Evolutionary conservation across 2,888 invertebrate species (phyloP).

Genomic region (Aelia acuminata): DNA sequence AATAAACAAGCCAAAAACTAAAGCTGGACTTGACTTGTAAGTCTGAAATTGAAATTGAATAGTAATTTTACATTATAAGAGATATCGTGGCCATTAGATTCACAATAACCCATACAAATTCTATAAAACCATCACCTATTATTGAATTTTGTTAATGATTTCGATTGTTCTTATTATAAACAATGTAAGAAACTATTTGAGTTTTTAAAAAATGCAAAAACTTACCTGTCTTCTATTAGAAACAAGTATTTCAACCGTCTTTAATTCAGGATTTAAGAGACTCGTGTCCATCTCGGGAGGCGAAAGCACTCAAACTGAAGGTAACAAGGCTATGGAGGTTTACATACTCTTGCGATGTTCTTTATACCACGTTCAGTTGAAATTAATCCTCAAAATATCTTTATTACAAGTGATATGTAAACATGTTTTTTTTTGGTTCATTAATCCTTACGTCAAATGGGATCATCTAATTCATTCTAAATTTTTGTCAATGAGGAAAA

Average conservation of each 20-base stretch:
- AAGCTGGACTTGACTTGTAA: background rate
- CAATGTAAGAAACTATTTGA: background rate
- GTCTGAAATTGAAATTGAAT: background rate
- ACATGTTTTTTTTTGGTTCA: background rate
- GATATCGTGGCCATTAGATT: no score
- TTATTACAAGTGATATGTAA: no score
- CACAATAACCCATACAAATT: background rate
- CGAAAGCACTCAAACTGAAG: background rate
- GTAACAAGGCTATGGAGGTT: background rate
- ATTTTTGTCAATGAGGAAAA: background rate
- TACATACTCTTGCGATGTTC: background rate
- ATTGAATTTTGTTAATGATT: background rate
- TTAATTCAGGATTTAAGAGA: background rate
- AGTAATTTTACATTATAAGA: background rate
- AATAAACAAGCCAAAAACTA: background rate
- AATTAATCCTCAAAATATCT: background rate
- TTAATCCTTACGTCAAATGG: background rate
- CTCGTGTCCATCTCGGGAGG: background rate
- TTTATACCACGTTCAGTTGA: background rate
- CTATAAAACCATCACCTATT: background rate
- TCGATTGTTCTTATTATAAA: background rate
- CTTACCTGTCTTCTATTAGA: constrained; percentile 34
- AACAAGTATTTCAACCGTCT: background rate
- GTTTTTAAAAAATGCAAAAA: background rate
- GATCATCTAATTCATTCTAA: background rate